Conservation (phyloP, 2,113 vertebrate species). For the Ondatra zibethicus region DNA sequence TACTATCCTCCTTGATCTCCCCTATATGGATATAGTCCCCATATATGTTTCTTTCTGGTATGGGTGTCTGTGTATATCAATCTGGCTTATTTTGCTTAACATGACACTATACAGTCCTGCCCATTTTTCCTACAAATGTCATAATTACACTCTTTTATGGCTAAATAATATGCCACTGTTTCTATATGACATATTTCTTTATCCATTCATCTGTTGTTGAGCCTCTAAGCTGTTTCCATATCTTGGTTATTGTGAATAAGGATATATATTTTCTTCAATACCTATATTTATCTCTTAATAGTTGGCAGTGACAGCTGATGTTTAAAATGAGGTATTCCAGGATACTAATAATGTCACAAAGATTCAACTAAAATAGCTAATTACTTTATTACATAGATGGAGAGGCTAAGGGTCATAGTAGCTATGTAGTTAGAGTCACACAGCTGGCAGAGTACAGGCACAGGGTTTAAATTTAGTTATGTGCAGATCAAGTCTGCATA, state of each 20-base stretch:
- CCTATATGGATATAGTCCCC: neutral
- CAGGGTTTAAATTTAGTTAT: neutral
- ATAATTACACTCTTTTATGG: neutral
- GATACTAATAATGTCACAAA: neutral
- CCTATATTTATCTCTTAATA: neutral
- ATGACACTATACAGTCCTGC: neutral
- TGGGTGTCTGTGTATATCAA: neutral
- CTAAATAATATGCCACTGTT: neutral
- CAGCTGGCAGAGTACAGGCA: neutral
- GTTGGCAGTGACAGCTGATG: neutral
- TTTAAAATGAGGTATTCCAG: neutral
- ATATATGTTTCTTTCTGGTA: neutral
- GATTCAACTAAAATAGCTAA: conserved; percentile 16
- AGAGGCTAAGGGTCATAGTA: neutral
- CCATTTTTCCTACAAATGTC: neutral
- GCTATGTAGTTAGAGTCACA: neutral
- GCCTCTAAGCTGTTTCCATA: neutral
- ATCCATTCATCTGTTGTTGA: neutral
- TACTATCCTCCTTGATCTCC: no score
- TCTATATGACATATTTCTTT: neutral
- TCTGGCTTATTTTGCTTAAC: neutral
- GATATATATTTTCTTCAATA: neutral
- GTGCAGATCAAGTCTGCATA: neutral
- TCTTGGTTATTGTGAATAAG: neutral
- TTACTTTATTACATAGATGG: neutral